Conservation (phyloP, 1,140 invertebrate genomes). For the Bombus confusus region DNA sequence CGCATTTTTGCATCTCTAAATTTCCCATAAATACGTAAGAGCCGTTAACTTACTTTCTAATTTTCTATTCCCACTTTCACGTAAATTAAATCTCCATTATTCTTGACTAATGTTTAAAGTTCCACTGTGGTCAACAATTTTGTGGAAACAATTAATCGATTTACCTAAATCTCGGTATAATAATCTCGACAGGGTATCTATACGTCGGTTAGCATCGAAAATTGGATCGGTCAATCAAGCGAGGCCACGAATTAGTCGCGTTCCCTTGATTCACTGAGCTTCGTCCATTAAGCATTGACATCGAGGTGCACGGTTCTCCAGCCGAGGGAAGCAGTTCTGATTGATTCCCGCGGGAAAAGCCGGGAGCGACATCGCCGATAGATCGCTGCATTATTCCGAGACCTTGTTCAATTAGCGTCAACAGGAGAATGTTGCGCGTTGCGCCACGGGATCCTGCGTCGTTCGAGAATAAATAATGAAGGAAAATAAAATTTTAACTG, state of each 20-base stretch:
- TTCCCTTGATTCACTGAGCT: constrained; percentile 23
- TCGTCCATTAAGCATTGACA: constrained; percentile 36
- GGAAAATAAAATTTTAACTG: constrained; percentile 30
- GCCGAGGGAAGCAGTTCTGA: constrained; percentile 65
- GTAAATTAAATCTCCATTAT: too few relatives aligned
- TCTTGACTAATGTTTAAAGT: neutral
- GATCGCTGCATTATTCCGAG: constrained; percentile 39
- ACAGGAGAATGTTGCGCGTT: constrained; percentile 46
- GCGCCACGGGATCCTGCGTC: neutral
- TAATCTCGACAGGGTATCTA: neutral
- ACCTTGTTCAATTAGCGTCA: constrained; percentile 71
- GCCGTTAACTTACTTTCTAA: too few relatives aligned
- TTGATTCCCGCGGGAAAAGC: constrained; percentile 71
- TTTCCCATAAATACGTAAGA: too few relatives aligned
- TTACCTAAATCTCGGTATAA: neutral
- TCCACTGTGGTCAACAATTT: too few relatives aligned
- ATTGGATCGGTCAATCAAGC: constrained; percentile 33
- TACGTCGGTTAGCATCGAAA: neutral
- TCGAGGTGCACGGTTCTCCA: constrained; percentile 35
- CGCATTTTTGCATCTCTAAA: too few relatives aligned
- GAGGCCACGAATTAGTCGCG: constrained; percentile 15
- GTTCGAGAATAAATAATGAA: constrained; percentile 20
- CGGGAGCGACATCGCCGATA: constrained; percentile 3
- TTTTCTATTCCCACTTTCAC: too few relatives aligned
- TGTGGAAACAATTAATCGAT: neutral